Evolutionary conservation across 2,888 invertebrate genomes (phyloP).

Genomic region (Leptinotarsa haldemani): DNA sequence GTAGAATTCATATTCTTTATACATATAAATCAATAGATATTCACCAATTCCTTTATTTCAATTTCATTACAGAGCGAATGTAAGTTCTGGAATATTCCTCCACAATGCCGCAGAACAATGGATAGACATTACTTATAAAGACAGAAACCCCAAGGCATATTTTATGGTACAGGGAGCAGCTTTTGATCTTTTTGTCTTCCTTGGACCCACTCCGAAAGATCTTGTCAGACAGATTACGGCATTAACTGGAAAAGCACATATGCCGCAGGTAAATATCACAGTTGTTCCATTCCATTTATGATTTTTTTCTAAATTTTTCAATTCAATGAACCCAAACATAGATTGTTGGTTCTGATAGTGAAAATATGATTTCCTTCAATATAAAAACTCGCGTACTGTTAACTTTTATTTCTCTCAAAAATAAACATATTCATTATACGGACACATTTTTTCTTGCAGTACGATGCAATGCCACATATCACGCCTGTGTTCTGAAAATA

Average conservation of each 20-base stretch:
- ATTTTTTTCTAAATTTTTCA: background rate
- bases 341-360: no score
- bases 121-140: conserved; percentile 80
- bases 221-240: conserved; percentile 86
- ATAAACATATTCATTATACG: no score
- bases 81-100: conserved; percentile 61
- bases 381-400: no score
- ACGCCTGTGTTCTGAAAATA: no score
- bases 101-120: conserved; percentile 97
- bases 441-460: no score
- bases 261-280: conserved; percentile 67
- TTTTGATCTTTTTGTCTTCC: conserved; percentile 90
- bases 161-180: conserved; percentile 96
- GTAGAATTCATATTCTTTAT: no score
- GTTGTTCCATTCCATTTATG: background rate
- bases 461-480: no score
- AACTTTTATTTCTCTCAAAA: no score
- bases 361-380: no score
- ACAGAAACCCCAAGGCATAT: conserved; percentile 70
- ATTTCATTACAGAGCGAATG: conserved; percentile 26
- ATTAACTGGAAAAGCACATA: conserved; percentile 90
- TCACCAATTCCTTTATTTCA: background rate
- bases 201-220: conserved; percentile 87
- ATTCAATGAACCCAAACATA: no score
- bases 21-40: no score